A percentile compares a stretch with the other conserved stretches of the same genome.
Evolutionary conservation across 2,888 invertebrate species (phyloP).

Genomic region (Ceriagrion tenellum): DNA sequence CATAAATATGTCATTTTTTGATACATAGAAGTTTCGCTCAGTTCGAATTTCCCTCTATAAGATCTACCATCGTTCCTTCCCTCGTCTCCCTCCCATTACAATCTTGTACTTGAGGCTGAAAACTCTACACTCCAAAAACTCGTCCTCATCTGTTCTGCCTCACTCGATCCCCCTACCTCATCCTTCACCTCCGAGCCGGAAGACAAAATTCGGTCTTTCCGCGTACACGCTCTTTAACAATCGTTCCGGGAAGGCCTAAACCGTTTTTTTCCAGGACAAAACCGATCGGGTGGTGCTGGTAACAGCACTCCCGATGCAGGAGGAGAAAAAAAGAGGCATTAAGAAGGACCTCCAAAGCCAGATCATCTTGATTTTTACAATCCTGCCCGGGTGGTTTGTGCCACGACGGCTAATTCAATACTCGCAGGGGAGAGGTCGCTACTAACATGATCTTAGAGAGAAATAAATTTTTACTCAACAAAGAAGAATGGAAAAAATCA

Average conservation of each 20-base stretch:
- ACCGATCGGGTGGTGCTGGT: background rate
- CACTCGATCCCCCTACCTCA: background rate
- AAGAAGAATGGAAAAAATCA: too few relatives aligned
- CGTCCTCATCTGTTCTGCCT: too few relatives aligned
- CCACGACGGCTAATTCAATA: too few relatives aligned
- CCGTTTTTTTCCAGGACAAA: background rate
- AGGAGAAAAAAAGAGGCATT: background rate
- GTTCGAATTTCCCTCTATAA: too few relatives aligned
- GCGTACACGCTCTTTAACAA: background rate
- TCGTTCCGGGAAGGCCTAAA: background rate
- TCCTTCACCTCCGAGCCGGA: background rate
- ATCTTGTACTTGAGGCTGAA: background rate
- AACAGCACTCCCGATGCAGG: background rate
- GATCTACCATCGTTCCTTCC: background rate
- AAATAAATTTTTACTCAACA: too few relatives aligned
- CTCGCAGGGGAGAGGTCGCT: too few relatives aligned
- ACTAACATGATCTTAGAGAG: too few relatives aligned
- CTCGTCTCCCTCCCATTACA: background rate
- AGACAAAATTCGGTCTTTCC: background rate
- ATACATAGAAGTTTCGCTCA: too few relatives aligned
- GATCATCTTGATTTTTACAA: background rate
- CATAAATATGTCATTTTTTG: too few relatives aligned
- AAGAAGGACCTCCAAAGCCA: background rate
- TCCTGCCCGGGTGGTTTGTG: background rate
- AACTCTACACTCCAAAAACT: background rate